Evolutionary conservation across 1,140 invertebrate genomes (phyloP).

Genomic region (Fopius arisanus): DNA sequence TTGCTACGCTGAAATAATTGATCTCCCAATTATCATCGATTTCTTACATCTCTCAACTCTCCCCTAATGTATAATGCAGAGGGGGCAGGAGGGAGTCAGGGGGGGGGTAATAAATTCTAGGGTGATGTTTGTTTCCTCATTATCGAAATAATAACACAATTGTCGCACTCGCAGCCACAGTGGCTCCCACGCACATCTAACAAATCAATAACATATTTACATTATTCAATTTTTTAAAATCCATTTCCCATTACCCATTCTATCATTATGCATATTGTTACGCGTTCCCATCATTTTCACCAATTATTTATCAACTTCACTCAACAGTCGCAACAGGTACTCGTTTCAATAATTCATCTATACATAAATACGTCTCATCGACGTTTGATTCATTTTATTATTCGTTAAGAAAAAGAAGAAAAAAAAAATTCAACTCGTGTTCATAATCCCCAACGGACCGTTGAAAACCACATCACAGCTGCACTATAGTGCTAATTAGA

Average conservation of each 20-base stretch:
- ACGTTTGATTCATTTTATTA: neutral
- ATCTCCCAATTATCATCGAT: neutral
- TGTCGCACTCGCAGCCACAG: neutral
- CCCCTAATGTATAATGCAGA: neutral
- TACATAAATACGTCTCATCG: neutral
- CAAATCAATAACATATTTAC: conserved; percentile 7
- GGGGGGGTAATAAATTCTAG: neutral
- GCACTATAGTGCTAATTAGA: conserved; percentile 12
- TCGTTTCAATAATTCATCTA: conserved; percentile 6
- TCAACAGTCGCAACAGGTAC: conserved; percentile 17
- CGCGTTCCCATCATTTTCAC: neutral
- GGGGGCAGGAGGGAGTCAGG: neutral
- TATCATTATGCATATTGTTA: no score
- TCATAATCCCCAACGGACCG: neutral
- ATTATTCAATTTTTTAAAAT: neutral
- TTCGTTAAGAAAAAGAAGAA: neutral
- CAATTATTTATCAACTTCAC: neutral
- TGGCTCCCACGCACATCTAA: neutral
- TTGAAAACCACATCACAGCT: conserved; percentile 13
- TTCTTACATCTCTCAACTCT: neutral
- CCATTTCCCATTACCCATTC: neutral
- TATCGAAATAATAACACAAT: neutral
- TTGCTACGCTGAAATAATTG: neutral
- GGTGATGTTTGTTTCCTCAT: neutral
- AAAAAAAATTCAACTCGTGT: conserved; percentile 2